Percentiles rank a stretch among this genome's conserved stretches.
Evolutionary conservation across 2,888 invertebrate genomes (phyloP).

Genomic region (Allacma fusca): DNA sequence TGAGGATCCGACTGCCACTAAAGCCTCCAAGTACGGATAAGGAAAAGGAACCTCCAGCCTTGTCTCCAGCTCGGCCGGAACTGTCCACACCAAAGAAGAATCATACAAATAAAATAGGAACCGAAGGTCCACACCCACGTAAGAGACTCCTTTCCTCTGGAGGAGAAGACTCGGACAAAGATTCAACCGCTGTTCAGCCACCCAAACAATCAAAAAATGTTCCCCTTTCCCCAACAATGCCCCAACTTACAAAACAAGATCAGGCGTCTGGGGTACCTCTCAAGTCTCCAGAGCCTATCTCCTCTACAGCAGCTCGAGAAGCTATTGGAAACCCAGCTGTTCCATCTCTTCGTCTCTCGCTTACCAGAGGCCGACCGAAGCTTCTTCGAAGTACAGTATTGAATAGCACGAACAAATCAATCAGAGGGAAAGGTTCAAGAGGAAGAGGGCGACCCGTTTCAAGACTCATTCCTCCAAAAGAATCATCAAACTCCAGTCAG

Average conservation of each 20-base stretch:
- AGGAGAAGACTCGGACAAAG: not conserved
- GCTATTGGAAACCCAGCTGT: not conserved
- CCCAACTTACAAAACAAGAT: not conserved
- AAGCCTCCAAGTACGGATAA: conserved; percentile 13
- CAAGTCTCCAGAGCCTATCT: conserved; percentile 3
- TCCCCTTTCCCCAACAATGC: not conserved
- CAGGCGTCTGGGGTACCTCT: not conserved
- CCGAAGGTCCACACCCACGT: not conserved
- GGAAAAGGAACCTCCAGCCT: not conserved
- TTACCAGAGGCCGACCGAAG: not conserved
- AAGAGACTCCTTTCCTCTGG: not conserved
- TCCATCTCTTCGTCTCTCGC: not conserved
- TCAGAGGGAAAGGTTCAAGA: not conserved
- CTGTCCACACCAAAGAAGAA: not conserved
- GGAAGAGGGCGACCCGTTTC: not conserved
- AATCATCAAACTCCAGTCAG: not conserved
- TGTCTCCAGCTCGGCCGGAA: not conserved
- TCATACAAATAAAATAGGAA: not conserved
- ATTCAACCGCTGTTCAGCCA: not conserved
- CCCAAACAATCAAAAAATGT: not conserved
- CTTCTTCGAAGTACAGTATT: conserved; percentile 13
- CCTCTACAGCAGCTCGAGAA: not conserved
- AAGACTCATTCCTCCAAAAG: not conserved
- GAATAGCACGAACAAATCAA: conserved; percentile 13
- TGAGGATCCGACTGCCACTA: conserved; percentile 28